Conservation (phyloP, 2,797 vertebrate genomes). For the Tokudaia tokunoshimensis region DNA sequence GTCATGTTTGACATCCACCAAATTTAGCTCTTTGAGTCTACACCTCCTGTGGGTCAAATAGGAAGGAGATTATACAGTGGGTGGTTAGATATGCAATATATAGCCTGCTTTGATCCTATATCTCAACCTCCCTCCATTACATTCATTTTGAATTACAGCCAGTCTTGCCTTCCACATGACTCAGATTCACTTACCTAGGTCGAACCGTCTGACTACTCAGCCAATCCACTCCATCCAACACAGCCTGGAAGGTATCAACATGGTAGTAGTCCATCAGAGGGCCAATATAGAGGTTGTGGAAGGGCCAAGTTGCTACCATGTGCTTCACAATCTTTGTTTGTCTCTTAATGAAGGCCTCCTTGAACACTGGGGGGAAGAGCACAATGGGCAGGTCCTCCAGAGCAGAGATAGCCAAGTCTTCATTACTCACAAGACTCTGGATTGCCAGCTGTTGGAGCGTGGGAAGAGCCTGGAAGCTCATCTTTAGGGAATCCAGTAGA, state of each 20-base stretch:
- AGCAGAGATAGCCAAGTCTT: neutral
- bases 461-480: neutral
- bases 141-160: no score
- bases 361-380: neutral
- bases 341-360: neutral
- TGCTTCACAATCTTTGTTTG: neutral
- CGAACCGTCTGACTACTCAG: neutral
- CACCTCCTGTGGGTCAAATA: neutral
- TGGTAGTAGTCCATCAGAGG: no score
- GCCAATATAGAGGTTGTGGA: neutral
- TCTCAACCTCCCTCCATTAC: neutral
- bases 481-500: neutral
- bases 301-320: neutral
- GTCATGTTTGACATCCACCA: neutral
- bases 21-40: neutral
- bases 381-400: neutral
- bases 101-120: neutral
- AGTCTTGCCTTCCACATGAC: no score
- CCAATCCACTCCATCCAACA: neutral
- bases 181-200: no score
- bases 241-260: neutral
- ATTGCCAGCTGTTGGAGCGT: neutral
- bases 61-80: neutral
- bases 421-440: neutral
- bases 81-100: neutral